Evolutionary conservation across 2,113 vertebrate species (phyloP), one percentile per base, ranked within the genome.

Genomic region (Salvelinus sp.): DNA sequence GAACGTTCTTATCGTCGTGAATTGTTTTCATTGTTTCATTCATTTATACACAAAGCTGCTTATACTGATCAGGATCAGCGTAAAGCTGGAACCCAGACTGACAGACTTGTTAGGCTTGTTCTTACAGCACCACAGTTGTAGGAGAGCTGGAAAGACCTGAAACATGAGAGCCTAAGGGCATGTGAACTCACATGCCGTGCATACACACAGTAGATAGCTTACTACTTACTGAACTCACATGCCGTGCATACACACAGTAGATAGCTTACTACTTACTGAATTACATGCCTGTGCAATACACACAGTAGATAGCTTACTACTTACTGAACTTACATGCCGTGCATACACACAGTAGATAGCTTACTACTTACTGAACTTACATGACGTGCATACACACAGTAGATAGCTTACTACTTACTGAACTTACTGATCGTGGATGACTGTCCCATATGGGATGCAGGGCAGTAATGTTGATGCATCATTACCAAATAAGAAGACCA

Each of bases 11-110:
- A 38, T 22, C 69, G 67, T 80, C 75, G 79, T 85, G 75, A 90
- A 87, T 84, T 74, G 79, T 74, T 6, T 76, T 80, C 67, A 70
- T 71, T 82, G 80, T 85, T 83, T 79, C 50, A 81, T 89, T 84
- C 63, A 77, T 70, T 81, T 72, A 82, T 82, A 84, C 60, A 78
- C 30, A 89, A 92, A 91, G 87, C 86, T 47, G 82, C 87, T 92
- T 90, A 90, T 69, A 63, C 74, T 78, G 79, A 84, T 83, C 82
- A 77, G 88, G 80, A 87, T 88, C 76, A 86, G 68, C 33, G 73
- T 25, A 76, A 88, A 83, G 81, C 76, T 84, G 28, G 73, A 69
- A 13, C 23, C 58, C 48, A 66, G 77, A 79, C 65, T 74, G 69
- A 33, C 16, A 68, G 28, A 33, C 16, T 18, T 58, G 73, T 70